Evolutionary conservation across 2,888 invertebrate species (phyloP).

Genomic region (Spisula subtruncata): DNA sequence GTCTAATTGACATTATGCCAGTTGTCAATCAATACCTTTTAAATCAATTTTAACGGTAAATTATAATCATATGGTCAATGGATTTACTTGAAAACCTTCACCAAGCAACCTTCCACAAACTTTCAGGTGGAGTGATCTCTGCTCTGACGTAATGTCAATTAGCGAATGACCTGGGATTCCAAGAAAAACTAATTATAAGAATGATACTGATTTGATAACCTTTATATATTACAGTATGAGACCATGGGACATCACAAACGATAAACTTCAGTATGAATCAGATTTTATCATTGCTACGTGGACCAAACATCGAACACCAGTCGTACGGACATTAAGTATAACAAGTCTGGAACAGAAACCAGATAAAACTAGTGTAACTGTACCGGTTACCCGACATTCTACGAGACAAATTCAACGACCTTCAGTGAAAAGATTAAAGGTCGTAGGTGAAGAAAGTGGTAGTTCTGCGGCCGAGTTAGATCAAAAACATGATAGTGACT

Average conservation of each 20-base stretch:
- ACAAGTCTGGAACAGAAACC: conserved; percentile 89
- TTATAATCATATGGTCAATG: no score
- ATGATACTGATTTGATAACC: no score
- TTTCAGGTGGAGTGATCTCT: no score
- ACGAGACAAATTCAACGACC: conserved; percentile 67
- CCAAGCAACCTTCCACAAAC: no score
- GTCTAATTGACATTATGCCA: no score
- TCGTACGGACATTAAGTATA: conserved; percentile 92
- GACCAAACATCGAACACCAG: conserved; percentile 92
- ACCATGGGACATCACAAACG: conserved; percentile 96
- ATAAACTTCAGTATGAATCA: conserved; percentile 95
- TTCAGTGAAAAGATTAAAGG: conserved; percentile 68
- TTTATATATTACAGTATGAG: conserved; percentile 89
- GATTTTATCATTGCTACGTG: conserved; percentile 94
- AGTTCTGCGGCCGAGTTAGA: conserved; percentile 80
- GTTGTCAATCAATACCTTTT: no score
- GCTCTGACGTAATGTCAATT: no score
- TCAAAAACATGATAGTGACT: conserved; percentile 78
- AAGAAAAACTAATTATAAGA: no score
- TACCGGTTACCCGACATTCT: conserved; percentile 48
- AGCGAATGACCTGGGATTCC: no score
- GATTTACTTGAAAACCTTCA: no score
- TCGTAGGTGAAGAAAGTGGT: conserved; percentile 79
- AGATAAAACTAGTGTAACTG: conserved; percentile 58
- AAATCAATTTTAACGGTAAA: no score